Percentiles rank a stretch among this genome's conserved stretches.
Conservation (phyloP, 2,113 vertebrate species). For the Callipepla californica region DNA sequence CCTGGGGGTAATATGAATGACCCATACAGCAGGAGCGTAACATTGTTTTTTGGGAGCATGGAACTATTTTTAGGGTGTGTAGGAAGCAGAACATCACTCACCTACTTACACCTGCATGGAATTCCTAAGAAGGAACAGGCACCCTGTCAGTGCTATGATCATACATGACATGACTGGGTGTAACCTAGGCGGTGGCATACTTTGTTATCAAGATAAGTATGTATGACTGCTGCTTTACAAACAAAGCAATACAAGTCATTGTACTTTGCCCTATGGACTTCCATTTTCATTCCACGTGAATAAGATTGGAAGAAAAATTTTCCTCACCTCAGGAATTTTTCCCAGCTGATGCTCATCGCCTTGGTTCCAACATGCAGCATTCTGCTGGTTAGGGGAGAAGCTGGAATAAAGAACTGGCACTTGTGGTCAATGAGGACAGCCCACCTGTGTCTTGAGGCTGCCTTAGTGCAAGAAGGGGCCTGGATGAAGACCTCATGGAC, state of each 20-base stretch:
- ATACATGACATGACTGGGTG: neutral
- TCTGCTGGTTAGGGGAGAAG: neutral
- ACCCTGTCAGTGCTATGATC: neutral
- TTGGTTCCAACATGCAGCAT: neutral
- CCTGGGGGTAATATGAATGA: neutral
- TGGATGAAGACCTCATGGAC: neutral
- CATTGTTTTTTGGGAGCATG: rapidly evolving
- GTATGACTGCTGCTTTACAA: neutral
- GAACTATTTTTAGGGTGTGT: neutral
- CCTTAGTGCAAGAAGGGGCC: neutral
- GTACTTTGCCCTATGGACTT: conserved; percentile 6
- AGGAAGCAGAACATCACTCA: neutral
- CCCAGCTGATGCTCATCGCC: neutral
- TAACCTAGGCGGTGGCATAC: neutral
- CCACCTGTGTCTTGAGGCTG: neutral
- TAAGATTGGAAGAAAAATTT: neutral
- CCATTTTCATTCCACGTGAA: neutral
- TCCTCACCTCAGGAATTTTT: neutral
- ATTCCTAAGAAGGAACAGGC: neutral
- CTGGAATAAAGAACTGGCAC: neutral
- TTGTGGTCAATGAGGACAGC: neutral
- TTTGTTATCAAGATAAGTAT: conserved; percentile 33
- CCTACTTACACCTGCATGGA: neutral
- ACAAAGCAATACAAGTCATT: neutral
- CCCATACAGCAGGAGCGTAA: neutral